Evolutionary conservation across 2,888 invertebrate species (phyloP), one percentile per base, ranked within the genome.

Genomic region (Lithodes maja): DNA sequence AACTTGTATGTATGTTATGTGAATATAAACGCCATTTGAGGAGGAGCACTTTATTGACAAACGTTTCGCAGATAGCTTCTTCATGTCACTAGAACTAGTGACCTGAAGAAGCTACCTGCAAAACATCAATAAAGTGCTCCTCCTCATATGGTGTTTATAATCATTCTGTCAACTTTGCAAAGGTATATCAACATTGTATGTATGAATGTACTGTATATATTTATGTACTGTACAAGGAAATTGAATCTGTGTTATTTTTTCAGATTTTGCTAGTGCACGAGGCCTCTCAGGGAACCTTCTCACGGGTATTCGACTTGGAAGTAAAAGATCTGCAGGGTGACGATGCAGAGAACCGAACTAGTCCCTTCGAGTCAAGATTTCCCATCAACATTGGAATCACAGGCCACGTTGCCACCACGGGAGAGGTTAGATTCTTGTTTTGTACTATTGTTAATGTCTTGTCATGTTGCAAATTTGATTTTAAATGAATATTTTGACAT

Each of bases 311-410:
- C 94, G 98, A 98, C 94, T 96, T 98, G 93, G 97, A 98, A 94
- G 97, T 97, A 5, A 97, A 96, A 92, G 98, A 98, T 94, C 95
- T 97, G 93, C 96, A 96, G 92, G 96, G 96, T 91, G 97, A 97
- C 93, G 97, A 97, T 92, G 96, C 96, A 81, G 96, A 96, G 92
- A 96, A 96, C 78, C 95, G 97, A 93, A 97, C 97, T 94, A 96
- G 96, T 94, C 98, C 98, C 83, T 97, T 97, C 94, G 98, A 98
- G 94, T 97, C 97, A 93, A 95, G 98, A 92, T 98, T 98, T 94
- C 98, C 98, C 69, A 97, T 98, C 93, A 98, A 98, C 94, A 96
- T 98, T 92, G 98, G 98, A 90, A 98, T 99, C 93, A 98, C 98
- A 53, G 98, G 98, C 89, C 96, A 98, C 94, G 98, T 98, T 82